Percentiles rank a stretch among this genome's conserved stretches.
phyloP scores from a whole-genome alignment of 2,113 vertebrate genomes.

The Pollachius pollachius region DNA sequence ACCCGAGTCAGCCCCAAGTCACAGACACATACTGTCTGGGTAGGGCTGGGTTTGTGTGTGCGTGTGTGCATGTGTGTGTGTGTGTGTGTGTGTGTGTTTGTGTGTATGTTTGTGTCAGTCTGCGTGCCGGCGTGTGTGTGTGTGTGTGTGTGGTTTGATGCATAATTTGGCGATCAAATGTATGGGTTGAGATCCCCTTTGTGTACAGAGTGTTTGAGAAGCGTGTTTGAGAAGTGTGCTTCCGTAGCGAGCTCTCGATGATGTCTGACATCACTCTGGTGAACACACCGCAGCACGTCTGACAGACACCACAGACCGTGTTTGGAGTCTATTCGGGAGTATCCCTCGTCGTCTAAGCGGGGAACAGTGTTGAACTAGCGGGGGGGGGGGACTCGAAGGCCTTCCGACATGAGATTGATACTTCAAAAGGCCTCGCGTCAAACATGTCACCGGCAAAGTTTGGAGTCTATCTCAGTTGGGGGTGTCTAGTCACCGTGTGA shows the following conservation, averaged over 20 bases:
- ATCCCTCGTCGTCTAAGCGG: conserved; percentile 46
- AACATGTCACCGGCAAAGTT: no score
- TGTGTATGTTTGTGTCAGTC: neutral
- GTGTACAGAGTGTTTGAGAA: neutral
- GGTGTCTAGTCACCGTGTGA: no score
- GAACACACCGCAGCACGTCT: conserved; percentile 40
- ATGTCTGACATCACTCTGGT: conserved; percentile 44
- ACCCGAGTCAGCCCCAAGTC: neutral
- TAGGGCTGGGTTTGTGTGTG: neutral
- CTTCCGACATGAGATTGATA: conserved; percentile 5
- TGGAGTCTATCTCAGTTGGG: no score
- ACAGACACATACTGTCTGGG: neutral
- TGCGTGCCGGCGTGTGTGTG: neutral
- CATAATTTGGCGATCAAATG: neutral
- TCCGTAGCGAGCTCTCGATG: conserved; percentile 6
- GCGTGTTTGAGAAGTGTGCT: conserved; percentile 16
- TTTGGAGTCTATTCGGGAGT: conserved; percentile 16
- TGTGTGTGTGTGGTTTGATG: neutral
- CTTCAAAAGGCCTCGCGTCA: no score
- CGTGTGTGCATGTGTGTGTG: neutral
- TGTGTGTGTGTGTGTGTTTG: conserved; percentile 3
- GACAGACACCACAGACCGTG: conserved; percentile 36
- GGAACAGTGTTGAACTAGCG: conserved; percentile 46
- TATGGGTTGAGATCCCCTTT: conserved; percentile 7
- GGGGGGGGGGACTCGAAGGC: conserved; percentile 47